Conservation (phyloP, 2,113 vertebrate species). For the Lota lota region DNA sequence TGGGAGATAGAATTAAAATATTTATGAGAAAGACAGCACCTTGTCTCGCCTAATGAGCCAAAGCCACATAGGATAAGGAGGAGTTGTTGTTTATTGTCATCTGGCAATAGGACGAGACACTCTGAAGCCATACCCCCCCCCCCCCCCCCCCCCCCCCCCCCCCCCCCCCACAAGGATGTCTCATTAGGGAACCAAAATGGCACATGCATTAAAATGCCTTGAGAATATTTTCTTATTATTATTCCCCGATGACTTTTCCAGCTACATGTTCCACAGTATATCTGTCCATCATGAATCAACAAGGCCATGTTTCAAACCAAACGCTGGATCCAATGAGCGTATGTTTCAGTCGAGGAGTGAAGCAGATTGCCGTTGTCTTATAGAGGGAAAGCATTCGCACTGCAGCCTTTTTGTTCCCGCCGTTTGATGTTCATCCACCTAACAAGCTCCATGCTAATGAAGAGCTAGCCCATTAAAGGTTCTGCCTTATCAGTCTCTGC, state of each 20-base stretch:
- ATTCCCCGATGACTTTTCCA: no score
- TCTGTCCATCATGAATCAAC: background rate
- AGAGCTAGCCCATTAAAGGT: constrained; percentile 45
- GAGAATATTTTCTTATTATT: constrained; percentile 1
- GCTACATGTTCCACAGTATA: no score
- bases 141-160: constrained; percentile 28
- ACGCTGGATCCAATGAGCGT: no score
- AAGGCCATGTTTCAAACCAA: background rate
- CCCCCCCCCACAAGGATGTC: constrained; percentile 56
- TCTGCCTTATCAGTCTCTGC: constrained; percentile 11
- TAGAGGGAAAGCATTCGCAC: constrained; percentile 7
- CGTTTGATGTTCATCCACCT: constrained; percentile 36
- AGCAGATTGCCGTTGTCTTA: no score
- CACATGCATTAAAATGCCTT: background rate
- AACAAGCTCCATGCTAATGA: constrained; percentile 50
- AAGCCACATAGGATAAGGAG: constrained; percentile 61
- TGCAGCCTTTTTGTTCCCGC: constrained; percentile 11
- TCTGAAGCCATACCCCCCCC: constrained; percentile 39
- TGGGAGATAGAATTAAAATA: constrained; percentile 20
- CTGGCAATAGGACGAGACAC: constrained; percentile 38
- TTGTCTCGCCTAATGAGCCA: constrained; percentile 48
- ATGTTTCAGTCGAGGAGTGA: no score
- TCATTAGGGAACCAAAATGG: constrained; percentile 54
- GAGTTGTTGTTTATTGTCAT: constrained; percentile 23
- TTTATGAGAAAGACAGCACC: constrained; percentile 43